Percentiles rank a stretch among this genome's conserved stretches.
phyloP scores from a whole-genome alignment of 1,140 invertebrate genomes.

The Proctacanthus coquilletti region DNA sequence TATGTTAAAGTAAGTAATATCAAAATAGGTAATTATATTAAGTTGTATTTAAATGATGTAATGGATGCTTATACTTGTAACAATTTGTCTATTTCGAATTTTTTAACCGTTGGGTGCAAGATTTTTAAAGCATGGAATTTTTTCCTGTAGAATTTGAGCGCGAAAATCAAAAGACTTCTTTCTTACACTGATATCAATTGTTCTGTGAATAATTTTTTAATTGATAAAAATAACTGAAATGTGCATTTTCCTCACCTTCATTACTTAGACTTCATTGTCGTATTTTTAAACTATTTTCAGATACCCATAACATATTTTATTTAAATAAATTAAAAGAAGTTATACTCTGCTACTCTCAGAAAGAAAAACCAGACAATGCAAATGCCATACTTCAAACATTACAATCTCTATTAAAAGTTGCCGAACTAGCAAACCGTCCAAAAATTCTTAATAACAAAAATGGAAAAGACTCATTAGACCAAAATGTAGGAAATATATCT shows the following conservation, averaged over 20 bases:
- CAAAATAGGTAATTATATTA: too few species aligned
- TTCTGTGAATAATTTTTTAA: slow-evolving; percentile 8
- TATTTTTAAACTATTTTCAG: slow-evolving; percentile 8
- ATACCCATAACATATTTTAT: slow-evolving; percentile 10
- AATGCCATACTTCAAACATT: slow-evolving; percentile 23
- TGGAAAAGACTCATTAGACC: neutral
- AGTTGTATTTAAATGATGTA: too few species aligned
- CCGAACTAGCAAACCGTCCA: slow-evolving; percentile 19
- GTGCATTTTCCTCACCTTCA: too few species aligned
- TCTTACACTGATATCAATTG: too few species aligned
- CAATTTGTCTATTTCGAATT: too few species aligned
- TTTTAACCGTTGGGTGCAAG: too few species aligned
- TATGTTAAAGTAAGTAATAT: too few species aligned
- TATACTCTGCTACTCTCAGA: slow-evolving; percentile 16
- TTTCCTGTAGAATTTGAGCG: too few species aligned
- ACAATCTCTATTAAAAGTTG: slow-evolving; percentile 24
- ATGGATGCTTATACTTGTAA: too few species aligned
- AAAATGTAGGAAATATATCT: slow-evolving; percentile 7
- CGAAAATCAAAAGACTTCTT: too few species aligned
- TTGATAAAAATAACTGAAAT: slow-evolving; percentile 9
- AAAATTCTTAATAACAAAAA: slow-evolving; percentile 1
- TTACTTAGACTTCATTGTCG: too few species aligned
- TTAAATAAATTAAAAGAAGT: slow-evolving; percentile 21
- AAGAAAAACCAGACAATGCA: slow-evolving; percentile 16
- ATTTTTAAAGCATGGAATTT: too few species aligned